Conservation (phyloP, 2,113 vertebrate species). For the Cnemophilus loriae region DNA sequence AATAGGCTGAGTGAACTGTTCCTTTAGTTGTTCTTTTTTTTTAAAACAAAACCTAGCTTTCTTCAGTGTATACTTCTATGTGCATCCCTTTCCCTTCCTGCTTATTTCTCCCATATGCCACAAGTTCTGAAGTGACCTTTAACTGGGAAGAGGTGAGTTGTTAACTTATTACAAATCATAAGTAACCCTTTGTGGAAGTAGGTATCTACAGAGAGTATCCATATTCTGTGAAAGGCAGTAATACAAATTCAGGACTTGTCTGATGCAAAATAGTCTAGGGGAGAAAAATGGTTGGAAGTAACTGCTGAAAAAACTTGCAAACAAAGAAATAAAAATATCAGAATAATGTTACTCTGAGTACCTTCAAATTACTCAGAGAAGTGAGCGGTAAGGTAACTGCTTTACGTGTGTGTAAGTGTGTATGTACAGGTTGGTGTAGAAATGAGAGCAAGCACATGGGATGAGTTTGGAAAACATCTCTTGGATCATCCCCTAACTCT, state of each 20-base stretch:
- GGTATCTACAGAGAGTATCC: not conserved
- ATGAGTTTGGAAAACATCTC: not conserved
- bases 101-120: not conserved
- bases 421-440: not conserved
- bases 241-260: not conserved
- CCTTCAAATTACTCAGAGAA: not conserved
- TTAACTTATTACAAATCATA: not conserved
- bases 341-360: not conserved
- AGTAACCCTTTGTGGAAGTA: not conserved
- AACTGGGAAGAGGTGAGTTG: not conserved
- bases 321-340: not conserved
- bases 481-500: not conserved
- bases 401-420: fast-evolving
- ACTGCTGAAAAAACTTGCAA: not conserved
- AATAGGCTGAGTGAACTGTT: not conserved
- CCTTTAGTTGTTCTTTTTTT: not conserved
- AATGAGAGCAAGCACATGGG: not conserved
- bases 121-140: not conserved
- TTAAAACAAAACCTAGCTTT: not conserved
- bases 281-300: not conserved
- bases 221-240: not conserved
- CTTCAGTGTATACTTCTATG: not conserved
- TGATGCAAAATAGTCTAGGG: not conserved
- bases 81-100: not conserved
- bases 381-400: not conserved